These are phyloP conservation scores for Chelonia mydas DNA, from an alignment of 2,797 vertebrate genomes.

Conservation along the genomic window DNA sequence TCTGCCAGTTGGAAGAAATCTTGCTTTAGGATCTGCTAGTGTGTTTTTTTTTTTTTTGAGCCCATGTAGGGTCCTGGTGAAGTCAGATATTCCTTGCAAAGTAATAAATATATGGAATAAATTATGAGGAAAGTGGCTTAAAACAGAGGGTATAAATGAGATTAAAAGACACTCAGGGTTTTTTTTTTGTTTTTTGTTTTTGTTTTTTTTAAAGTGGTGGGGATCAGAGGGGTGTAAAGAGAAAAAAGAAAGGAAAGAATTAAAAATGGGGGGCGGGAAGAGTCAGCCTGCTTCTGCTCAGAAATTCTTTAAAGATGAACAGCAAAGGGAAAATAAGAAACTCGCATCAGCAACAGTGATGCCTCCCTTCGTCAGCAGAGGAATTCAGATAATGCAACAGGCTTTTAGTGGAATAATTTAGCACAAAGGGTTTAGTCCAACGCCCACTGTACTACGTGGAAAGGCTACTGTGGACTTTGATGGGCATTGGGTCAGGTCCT, in stretches of 20 bases:
- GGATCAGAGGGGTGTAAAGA: not conserved
- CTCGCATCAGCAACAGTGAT: not conserved
- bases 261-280: not conserved
- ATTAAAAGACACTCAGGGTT: accelerated
- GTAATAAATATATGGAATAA: not conserved
- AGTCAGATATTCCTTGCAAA: not conserved
- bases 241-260: not conserved
- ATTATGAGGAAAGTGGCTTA: not conserved
- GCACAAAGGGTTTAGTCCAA: not conserved
- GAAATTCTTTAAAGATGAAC: not conserved
- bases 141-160: not conserved
- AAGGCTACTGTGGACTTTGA: not conserved
- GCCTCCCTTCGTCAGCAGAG: not conserved
- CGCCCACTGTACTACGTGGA: not conserved
- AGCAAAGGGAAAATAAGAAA: not conserved
- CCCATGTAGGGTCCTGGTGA: not conserved
- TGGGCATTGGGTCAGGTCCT: not conserved
- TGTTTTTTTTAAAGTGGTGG: accelerated
- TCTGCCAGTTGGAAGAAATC: not conserved
- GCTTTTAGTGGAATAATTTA: not conserved
- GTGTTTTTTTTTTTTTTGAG: not conserved
- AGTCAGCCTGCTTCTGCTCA: not conserved
- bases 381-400: not conserved
- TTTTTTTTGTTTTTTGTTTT: not conserved
- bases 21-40: not conserved